Base-by-base conservation (phyloP, 2,888 invertebrate genomes). In the Tuta absoluta region DNA sequence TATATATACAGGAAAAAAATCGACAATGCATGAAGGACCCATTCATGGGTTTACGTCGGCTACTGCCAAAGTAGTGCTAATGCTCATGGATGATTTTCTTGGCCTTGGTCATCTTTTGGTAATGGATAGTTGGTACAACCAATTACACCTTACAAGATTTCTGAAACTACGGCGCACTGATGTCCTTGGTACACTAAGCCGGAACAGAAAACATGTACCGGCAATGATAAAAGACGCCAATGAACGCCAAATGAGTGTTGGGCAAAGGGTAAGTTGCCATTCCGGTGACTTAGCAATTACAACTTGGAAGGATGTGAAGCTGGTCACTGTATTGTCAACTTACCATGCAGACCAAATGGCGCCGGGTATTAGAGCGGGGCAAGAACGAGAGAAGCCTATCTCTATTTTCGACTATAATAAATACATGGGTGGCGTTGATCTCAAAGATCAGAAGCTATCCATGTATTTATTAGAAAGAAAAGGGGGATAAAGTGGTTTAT, bases 1-100 rank as follows among this genome's bases (percentile, higher is more conserved):
- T 19, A 1, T 61, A 0, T 61, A 48, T 17, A 28, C 37, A 1
- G 48, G 48, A 3, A 61, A 48, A n/a, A n/a, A 49, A 11, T 49
- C 49, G 0, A 17, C 49, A 1, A 49, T 49, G 61, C 21, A 17
- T 7, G 49, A 48, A 33, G 48, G n/a, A 28, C n/a, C 63, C 8
- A 45, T 67, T 19, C 63, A 65, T 63, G 68, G 67, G 48, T 69
- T 68, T 65, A 23, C 37, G n/a, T 62, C 33, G 65, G 63, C 67
- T 51, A 73, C 74, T 12, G 66, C 67, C n/a, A n/a, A n/a, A n/a
- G n/a, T 0, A 70, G 70, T 72, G 5, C 56, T 72, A 0, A 60
- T 68, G 38, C 65, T 72, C 11, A 65, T 72, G 66, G 28, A 67
- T 37, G 68, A 62, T 8, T 69, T 51, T 62, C 51, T 69, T 17